phyloP scores from a whole-genome alignment of 2,888 invertebrate genomes.

The Euplagia quadripunctaria region DNA sequence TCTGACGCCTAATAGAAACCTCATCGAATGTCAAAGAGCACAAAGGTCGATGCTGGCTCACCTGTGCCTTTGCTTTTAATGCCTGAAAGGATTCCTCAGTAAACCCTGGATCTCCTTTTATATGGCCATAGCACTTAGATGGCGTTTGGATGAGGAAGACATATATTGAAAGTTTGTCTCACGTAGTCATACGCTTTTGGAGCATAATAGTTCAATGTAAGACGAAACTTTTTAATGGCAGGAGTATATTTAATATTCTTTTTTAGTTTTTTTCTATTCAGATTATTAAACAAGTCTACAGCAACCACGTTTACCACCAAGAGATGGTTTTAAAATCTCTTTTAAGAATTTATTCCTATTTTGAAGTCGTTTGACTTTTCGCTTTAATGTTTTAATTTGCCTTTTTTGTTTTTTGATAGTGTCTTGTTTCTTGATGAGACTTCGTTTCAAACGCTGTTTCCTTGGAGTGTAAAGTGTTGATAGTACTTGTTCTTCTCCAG shows the following conservation, averaged over 20 bases:
- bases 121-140: conserved; percentile 26
- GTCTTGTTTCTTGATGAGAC: neutral
- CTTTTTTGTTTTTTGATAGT: neutral
- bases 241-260: neutral
- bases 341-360: conserved; percentile 29
- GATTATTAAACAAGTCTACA: conserved; percentile 17
- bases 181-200: conserved; percentile 33
- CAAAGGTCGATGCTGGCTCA: conserved; percentile 17
- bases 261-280: conserved; percentile 6
- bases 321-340: conserved; percentile 20
- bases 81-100: conserved; percentile 26
- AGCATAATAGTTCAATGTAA: conserved; percentile 24
- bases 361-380: conserved; percentile 30
- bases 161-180: conserved; percentile 30
- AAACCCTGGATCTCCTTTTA: conserved; percentile 26
- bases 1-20: neutral
- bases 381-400: conserved; percentile 27
- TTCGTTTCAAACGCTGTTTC: conserved; percentile 10
- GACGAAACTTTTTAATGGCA: conserved; percentile 22
- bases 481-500: neutral
- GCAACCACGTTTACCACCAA: conserved; percentile 21
- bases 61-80: conserved; percentile 20
- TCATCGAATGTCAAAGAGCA: neutral
- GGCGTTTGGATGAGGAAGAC: conserved; percentile 32
- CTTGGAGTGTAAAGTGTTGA: conserved; percentile 1